Percentiles rank a stretch among this genome's conserved stretches.
phyloP scores from a whole-genome alignment of 2,113 vertebrate genomes.

The Syngnathus typhle region DNA sequence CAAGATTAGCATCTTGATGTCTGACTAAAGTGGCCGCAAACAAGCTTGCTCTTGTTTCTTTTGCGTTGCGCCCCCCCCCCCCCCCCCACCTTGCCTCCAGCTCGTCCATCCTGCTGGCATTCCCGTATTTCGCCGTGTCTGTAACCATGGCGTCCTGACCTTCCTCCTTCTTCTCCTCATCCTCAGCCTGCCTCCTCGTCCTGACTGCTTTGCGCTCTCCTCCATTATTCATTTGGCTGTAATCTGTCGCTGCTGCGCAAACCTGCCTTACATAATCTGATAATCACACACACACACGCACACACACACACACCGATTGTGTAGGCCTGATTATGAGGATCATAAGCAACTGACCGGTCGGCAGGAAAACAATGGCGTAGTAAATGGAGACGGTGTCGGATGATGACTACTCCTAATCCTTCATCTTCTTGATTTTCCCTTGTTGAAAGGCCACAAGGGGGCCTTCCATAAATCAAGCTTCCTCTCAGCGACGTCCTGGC shows the following conservation, averaged over 20 bases:
- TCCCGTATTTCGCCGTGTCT: slow-evolving; percentile 9
- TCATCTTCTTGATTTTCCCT: slow-evolving; percentile 6
- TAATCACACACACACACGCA: slow-evolving; percentile 22
- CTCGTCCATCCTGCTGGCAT: background rate
- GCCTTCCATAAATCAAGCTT: background rate
- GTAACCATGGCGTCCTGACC: slow-evolving; percentile 12
- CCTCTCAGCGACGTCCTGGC: background rate
- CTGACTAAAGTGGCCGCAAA: background rate
- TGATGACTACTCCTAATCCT: slow-evolving; percentile 44
- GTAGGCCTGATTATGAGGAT: slow-evolving; percentile 30
- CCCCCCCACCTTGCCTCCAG: background rate
- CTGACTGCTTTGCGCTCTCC: background rate
- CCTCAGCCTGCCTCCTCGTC: slow-evolving; percentile 2
- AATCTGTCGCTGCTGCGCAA: slow-evolving; percentile 42
- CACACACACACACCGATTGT: slow-evolving; percentile 13
- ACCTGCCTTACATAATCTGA: slow-evolving; percentile 55
- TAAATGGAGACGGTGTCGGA: slow-evolving; percentile 17
- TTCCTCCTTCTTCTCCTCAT: background rate
- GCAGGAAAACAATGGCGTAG: slow-evolving; percentile 17
- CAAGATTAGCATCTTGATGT: background rate
- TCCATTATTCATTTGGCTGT: slow-evolving; percentile 22
- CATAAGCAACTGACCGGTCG: slow-evolving; percentile 1
- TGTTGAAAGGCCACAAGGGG: background rate
- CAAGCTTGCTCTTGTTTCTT: background rate
- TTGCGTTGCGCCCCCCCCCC: too few species aligned